Evolutionary conservation across 2,113 vertebrate species (phyloP).

Genomic region (Myotis yumanensis): DNA sequence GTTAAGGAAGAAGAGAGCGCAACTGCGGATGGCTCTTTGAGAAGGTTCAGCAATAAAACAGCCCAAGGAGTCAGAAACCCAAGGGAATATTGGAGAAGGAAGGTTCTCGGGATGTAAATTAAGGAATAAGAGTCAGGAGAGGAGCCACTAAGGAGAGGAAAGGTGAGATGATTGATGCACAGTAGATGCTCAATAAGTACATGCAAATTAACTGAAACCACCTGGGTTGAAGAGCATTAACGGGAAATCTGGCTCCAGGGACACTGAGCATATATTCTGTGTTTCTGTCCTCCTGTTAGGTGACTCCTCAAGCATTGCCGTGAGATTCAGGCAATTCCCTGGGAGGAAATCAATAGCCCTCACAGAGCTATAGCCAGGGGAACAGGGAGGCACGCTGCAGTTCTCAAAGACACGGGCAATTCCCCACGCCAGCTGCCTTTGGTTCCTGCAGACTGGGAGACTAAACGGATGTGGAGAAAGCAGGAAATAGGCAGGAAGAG

Average conservation of each 20-base stretch:
- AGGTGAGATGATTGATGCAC: conserved; percentile 11
- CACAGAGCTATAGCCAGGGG: background rate
- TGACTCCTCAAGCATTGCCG: background rate
- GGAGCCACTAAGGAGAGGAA: background rate
- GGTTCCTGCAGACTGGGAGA: background rate
- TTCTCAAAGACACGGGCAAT: background rate
- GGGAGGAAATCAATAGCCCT: background rate
- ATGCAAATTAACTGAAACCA: conserved; percentile 63
- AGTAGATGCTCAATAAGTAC: conserved; percentile 61
- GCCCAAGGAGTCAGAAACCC: conserved; percentile 48
- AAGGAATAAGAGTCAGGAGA: conserved; percentile 15
- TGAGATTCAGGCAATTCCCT: background rate
- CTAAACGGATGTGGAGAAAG: background rate
- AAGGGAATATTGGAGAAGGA: conserved; percentile 43
- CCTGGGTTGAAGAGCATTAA: conserved; percentile 38
- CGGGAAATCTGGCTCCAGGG: conserved; percentile 53
- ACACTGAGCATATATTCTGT: conserved; percentile 15
- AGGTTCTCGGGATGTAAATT: conserved; percentile 55
- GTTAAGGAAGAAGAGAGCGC: background rate
- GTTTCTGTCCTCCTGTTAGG: conserved; percentile 1
- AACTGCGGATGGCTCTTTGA: conserved; percentile 8
- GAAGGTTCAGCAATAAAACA: conserved; percentile 67
- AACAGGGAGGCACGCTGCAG: background rate
- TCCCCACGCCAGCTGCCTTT: background rate
- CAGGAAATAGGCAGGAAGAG: background rate